A percentile compares a stretch with the other conserved stretches of the same genome.
These are phyloP conservation scores for Pristionchus arcanus DNA, from an alignment of 2,888 invertebrate species.

Conservation along the genomic window DNA sequence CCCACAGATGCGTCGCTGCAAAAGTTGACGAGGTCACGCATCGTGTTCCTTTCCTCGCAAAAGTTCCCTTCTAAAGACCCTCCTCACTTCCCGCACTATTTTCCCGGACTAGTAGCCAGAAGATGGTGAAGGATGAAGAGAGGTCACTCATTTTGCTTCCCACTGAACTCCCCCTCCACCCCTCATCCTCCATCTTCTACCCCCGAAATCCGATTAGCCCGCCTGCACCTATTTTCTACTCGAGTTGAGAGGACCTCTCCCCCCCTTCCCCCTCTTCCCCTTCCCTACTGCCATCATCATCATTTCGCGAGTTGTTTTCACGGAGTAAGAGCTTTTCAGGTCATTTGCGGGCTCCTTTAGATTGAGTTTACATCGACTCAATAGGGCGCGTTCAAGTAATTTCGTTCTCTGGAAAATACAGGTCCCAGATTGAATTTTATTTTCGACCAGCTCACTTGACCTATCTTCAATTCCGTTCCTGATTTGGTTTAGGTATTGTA, in stretches of 20 bases:
- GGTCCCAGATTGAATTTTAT: not conserved
- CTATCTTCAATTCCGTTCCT: no score
- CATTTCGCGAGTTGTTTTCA: constrained; percentile 11
- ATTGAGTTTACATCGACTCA: not conserved
- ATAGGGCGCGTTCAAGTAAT: not conserved
- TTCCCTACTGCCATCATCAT: no score
- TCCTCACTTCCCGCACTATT: not conserved
- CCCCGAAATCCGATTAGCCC: constrained; percentile 6
- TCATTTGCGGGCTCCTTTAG: not conserved
- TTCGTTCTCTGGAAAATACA: not conserved
- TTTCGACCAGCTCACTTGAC: no score
- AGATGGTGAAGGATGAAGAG: not conserved
- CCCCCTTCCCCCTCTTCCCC: not conserved
- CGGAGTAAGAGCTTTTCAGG: not conserved
- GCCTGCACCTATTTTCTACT: constrained; percentile 31
- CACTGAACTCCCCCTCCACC: not conserved
- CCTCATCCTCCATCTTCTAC: not conserved
- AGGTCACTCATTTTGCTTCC: not conserved
- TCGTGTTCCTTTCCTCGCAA: not conserved
- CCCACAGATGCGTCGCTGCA: not conserved
- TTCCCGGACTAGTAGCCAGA: no score
- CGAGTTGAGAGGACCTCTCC: not conserved
- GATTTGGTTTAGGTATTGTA: no score
- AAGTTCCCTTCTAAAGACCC: not conserved
- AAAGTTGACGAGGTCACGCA: not conserved